A percentile compares a stretch with the other conserved stretches of the same genome.
These are phyloP conservation scores for Phasianus colchicus DNA, from an alignment of 2,113 vertebrate genomes.

Conservation along the genomic window DNA sequence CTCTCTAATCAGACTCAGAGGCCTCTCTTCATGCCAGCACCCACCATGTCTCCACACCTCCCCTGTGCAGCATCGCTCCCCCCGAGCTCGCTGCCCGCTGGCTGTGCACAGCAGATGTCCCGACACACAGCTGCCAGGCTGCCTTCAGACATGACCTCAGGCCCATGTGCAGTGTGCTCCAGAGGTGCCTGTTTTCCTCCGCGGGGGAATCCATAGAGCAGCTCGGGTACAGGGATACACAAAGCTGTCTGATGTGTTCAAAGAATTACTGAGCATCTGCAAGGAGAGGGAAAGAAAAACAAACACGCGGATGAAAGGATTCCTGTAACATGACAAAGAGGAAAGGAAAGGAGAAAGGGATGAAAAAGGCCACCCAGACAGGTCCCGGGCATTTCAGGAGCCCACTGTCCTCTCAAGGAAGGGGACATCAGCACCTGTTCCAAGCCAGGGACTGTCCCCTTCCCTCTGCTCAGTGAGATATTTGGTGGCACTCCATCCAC, in stretches of 20 bases:
- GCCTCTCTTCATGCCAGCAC: neutral
- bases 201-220: neutral
- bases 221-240: constrained; percentile 24
- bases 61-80: neutral
- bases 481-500: neutral
- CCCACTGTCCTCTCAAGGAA: neutral
- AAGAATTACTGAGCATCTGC: constrained; percentile 67
- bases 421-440: neutral
- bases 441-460: neutral
- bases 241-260: constrained; percentile 41
- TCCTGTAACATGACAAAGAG: constrained; percentile 66
- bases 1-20: neutral
- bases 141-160: constrained; percentile 55
- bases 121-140: constrained; percentile 20
- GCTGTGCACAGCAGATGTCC: neutral
- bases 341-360: constrained; percentile 54
- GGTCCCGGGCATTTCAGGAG: constrained; percentile 1
- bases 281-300: constrained; percentile 66
- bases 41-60: neutral
- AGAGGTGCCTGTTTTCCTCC: constrained; percentile 46
- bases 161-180: neutral
- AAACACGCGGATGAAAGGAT: constrained; percentile 62
- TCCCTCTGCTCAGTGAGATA: neutral
- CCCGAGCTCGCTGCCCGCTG: fast-evolving
- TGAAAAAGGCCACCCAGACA: constrained; percentile 66